phyloP scores from a whole-genome alignment of 1,140 invertebrate species.

The Phymastichus coffea region DNA sequence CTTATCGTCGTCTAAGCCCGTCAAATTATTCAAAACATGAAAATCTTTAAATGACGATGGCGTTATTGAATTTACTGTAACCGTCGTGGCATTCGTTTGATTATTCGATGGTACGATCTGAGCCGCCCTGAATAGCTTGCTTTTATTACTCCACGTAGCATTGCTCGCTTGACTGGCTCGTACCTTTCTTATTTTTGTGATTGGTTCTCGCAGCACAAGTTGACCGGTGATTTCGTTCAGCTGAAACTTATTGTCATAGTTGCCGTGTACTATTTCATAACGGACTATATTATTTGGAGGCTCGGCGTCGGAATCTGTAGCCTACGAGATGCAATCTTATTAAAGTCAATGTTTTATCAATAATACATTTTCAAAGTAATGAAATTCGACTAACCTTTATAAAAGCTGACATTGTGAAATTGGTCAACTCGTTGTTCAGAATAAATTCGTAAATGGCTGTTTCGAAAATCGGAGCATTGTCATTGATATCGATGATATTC shows the following conservation, averaged over 20 bases:
- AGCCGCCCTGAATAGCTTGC: background rate
- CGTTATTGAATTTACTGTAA: background rate
- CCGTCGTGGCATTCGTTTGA: background rate
- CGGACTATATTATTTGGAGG: constrained; percentile 83
- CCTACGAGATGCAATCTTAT: constrained; percentile 55
- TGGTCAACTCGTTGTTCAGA: constrained; percentile 69
- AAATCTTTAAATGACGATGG: background rate
- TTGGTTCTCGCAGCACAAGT: constrained; percentile 48
- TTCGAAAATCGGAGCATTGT: constrained; percentile 81
- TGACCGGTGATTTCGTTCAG: constrained; percentile 78
- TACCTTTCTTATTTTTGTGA: constrained; percentile 40
- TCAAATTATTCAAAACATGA: constrained; percentile 8
- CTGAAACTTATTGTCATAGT: constrained; percentile 76
- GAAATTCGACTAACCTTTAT: constrained; percentile 58
- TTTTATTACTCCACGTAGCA: background rate
- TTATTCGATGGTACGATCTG: background rate
- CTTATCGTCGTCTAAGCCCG: background rate
- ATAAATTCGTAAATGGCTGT: constrained; percentile 79
- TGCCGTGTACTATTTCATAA: constrained; percentile 81
- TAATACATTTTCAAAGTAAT: background rate
- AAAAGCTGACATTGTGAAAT: constrained; percentile 71
- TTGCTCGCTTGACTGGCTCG: constrained; percentile 30
- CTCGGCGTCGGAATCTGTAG: constrained; percentile 78
- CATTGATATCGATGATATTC: constrained; percentile 81
- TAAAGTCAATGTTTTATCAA: background rate